Conservation (phyloP, 2,888 invertebrate species). For the Drosophila cracens region DNA sequence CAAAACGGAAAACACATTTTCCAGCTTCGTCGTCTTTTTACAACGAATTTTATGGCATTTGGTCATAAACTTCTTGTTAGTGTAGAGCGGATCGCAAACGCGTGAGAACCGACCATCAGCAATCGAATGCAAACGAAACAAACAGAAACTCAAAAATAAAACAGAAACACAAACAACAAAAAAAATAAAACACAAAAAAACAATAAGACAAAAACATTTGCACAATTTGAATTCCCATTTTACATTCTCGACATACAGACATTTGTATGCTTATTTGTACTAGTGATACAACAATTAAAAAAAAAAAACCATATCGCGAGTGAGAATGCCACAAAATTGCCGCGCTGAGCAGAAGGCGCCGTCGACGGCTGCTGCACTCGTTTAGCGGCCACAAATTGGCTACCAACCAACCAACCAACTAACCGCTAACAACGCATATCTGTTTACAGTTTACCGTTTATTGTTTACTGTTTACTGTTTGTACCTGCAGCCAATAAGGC, state of each 20-base stretch:
- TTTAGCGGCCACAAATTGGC: conserved; percentile 1
- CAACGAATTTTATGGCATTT: conserved; percentile 85
- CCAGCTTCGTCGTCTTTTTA: conserved; percentile 83
- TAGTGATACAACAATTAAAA: conserved; percentile 18
- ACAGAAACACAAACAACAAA: conserved; percentile 6
- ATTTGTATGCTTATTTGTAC: neutral
- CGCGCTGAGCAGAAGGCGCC: conserved; percentile 9
- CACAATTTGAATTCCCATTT: conserved; percentile 30
- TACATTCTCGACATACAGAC: neutral
- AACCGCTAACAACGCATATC: conserved; percentile 5
- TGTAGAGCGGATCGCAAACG: conserved; percentile 82
- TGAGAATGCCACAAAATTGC: conserved; percentile 40
- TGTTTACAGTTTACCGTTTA: neutral
- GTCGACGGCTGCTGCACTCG: conserved; percentile 27
- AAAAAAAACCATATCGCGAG: neutral
- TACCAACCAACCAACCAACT: neutral
- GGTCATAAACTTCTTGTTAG: conserved; percentile 85
- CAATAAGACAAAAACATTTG: conserved; percentile 30
- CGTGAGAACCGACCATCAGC: conserved; percentile 68
- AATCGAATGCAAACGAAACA: conserved; percentile 49
- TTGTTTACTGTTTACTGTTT: neutral
- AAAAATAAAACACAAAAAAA: conserved; percentile 19
- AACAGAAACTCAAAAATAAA: conserved; percentile 37
- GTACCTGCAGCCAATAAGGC: neutral
- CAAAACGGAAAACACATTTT: conserved; percentile 78